phyloP scores from a whole-genome alignment of 2,888 invertebrate genomes.

The Cepaea hortensis region DNA sequence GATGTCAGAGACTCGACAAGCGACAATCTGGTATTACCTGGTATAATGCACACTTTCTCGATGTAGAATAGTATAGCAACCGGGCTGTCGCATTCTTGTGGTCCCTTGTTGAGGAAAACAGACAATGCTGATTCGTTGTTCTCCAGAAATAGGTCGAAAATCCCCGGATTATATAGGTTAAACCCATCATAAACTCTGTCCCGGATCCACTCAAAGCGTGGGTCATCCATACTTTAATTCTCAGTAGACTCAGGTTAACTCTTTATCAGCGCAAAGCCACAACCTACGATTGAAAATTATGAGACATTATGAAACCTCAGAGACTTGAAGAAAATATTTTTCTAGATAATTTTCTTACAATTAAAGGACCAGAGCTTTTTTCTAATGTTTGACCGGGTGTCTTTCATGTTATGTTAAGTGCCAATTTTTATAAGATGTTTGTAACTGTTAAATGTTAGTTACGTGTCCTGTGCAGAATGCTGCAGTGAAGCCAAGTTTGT shows the following conservation, averaged over 20 bases:
- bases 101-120: slow-evolving; percentile 43
- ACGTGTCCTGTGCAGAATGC: no score
- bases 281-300: no score
- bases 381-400: no score
- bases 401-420: no score
- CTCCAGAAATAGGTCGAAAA: slow-evolving; percentile 46
- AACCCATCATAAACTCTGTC: slow-evolving; percentile 46
- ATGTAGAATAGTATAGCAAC: slow-evolving; percentile 48
- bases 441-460: no score
- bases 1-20: no score
- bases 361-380: no score
- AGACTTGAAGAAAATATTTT: no score
- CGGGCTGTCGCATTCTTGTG: slow-evolving; percentile 23
- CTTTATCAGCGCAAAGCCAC: neutral
- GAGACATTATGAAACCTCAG: no score
- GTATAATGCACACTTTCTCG: slow-evolving; percentile 74
- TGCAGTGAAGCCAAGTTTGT: no score
- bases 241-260: neutral
- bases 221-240: slow-evolving; percentile 37
- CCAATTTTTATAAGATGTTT: no score
- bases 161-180: slow-evolving; percentile 3
- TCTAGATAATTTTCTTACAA: no score
- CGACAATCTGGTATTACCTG: slow-evolving; percentile 61
- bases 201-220: slow-evolving; percentile 48
- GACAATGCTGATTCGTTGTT: slow-evolving; percentile 26